Conservation (phyloP, 2,113 vertebrate species). For the Rhagologus leucostigma region DNA sequence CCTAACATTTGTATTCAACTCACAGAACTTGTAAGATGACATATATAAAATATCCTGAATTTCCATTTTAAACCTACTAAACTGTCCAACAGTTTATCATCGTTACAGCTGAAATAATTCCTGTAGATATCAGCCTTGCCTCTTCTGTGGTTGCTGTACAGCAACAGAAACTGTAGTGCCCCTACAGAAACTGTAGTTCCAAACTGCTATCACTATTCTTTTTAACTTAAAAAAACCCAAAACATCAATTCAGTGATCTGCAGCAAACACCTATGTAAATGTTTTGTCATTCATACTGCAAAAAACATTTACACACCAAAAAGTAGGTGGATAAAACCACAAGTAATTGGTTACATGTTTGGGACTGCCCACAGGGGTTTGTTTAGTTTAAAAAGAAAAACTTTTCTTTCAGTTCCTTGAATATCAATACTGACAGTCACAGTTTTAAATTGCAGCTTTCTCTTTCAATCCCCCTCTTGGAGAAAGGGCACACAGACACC, state of each 20-base stretch:
- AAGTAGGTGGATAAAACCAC: conserved; percentile 21
- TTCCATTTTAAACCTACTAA: not conserved
- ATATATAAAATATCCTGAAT: not conserved
- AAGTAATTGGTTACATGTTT: conserved; percentile 50
- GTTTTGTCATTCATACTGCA: conserved; percentile 46
- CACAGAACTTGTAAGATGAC: not conserved
- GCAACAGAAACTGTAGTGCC: not conserved
- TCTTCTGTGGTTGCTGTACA: not conserved
- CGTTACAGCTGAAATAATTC: not conserved
- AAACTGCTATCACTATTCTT: not conserved
- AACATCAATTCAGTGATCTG: conserved; percentile 12
- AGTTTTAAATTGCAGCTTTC: conserved; percentile 19
- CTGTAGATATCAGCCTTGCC: not conserved
- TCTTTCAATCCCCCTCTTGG: not conserved
- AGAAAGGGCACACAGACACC: not conserved
- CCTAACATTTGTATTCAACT: not conserved
- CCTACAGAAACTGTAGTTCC: not conserved
- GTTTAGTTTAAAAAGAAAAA: conserved; percentile 53
- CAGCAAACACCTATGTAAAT: not conserved
- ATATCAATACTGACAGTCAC: conserved; percentile 7
- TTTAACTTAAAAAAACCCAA: not conserved
- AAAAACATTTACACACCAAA: conserved; percentile 61
- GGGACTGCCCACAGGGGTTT: conserved; percentile 41
- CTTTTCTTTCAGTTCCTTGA: conserved; percentile 1
- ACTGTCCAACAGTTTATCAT: conserved; percentile 6